These are phyloP conservation scores for Pseudochaenichthys georgianus DNA, from an alignment of 2,797 vertebrate species.

Conservation along the genomic window DNA sequence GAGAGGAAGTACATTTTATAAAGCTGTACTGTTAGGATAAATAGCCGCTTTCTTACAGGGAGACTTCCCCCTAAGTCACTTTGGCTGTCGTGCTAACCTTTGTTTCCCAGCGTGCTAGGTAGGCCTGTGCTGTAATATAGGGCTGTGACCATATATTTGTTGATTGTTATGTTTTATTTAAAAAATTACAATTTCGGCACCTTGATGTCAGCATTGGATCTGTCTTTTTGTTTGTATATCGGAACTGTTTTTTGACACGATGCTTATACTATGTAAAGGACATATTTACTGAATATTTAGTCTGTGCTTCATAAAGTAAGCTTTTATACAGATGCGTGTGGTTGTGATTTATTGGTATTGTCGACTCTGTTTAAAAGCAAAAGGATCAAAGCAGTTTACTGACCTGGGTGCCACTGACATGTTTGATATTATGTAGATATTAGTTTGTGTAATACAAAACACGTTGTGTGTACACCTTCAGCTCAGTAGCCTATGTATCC, in stretches of 20 bases:
- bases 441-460: no score
- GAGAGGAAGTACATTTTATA: conserved; percentile 80
- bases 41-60: conserved; percentile 81
- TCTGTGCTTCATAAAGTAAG: conserved; percentile 84
- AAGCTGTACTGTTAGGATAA: conserved; percentile 65
- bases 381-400: not conserved
- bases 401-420: not conserved
- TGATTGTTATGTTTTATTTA: conserved; percentile 77
- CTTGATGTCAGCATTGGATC: conserved; percentile 76
- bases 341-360: conserved; percentile 47
- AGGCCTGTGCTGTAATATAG: conserved; percentile 86
- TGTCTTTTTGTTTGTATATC: conserved; percentile 78
- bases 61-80: conserved; percentile 74
- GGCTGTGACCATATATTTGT: conserved; percentile 77
- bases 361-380: not conserved
- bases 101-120: conserved; percentile 84
- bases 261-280: conserved; percentile 80
- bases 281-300: conserved; percentile 85
- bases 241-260: conserved; percentile 74
- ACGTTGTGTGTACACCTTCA: not conserved
- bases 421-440: no score
- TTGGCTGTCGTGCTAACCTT: conserved; percentile 85
- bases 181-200: conserved; percentile 70
- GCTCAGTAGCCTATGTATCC: no score
- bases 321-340: conserved; percentile 76